Conservation (phyloP, 2,113 vertebrate genomes). For the Paedocypris sp. region DNA sequence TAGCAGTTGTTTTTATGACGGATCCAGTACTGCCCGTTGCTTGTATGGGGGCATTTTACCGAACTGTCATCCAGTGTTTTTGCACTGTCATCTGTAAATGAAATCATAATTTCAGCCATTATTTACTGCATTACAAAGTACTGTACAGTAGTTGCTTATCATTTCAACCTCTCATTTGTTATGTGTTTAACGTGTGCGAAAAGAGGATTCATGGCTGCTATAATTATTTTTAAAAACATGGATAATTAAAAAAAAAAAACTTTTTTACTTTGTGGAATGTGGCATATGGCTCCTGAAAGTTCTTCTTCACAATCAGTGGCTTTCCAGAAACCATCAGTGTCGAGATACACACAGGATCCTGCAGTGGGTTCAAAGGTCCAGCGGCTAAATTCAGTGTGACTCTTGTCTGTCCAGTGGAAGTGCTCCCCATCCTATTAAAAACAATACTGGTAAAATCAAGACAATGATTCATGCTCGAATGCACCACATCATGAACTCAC, state of each 20-base stretch:
- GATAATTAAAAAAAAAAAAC: neutral
- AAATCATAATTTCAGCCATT: too few species aligned
- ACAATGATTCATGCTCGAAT: neutral
- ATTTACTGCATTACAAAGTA: too few species aligned
- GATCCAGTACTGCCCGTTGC: conserved; percentile 80
- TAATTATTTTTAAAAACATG: too few species aligned
- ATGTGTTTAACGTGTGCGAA: too few species aligned
- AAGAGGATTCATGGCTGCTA: too few species aligned
- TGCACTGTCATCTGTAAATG: conserved; percentile 53
- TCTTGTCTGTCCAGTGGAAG: conserved; percentile 83
- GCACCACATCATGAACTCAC: too few species aligned
- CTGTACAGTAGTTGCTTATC: too few species aligned
- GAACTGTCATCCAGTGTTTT: conserved; percentile 48
- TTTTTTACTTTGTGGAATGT: conserved; percentile 66
- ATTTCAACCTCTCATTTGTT: too few species aligned
- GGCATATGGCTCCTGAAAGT: conserved; percentile 78
- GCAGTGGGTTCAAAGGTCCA: conserved; percentile 66
- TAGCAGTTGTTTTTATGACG: conserved; percentile 86
- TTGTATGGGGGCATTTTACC: conserved; percentile 75
- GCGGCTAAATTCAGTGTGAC: conserved; percentile 72
- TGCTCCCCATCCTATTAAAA: conserved; percentile 66
- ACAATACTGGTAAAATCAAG: neutral
- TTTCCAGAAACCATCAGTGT: conserved; percentile 86
- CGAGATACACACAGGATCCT: conserved; percentile 76
- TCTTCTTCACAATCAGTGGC: conserved; percentile 66